Evolutionary conservation across 2,113 vertebrate genomes (phyloP), one percentile per base, ranked within the genome.

Genomic region (Brachypteracias leptosomus): DNA sequence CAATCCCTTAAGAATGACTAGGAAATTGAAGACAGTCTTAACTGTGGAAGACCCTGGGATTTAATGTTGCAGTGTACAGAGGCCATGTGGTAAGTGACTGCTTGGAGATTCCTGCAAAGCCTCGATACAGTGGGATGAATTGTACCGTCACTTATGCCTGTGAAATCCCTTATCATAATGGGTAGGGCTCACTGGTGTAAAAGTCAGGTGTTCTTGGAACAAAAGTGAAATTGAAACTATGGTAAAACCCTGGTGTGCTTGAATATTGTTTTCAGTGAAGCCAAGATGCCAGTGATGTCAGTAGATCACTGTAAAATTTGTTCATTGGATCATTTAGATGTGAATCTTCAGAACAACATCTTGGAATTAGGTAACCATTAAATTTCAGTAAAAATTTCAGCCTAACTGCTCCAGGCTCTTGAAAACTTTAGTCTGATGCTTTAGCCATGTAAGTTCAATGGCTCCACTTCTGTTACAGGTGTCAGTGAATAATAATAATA

Each of bases 401-500:
- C 52, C 40, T 40, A 68, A 35, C 20, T 58, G 59, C 52, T 82
- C 28, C 74, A 75, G 44, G 38, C 79, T 85, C 36, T 65, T 55
- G 49, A 68, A 83, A 94, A 74, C 28, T 46, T 61, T 7, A 36
- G 42, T 46, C 44, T 86, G 47, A 47, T 52, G 40, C 28, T 87
- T 87, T 54, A 62, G 5, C 13, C 3, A 20, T 24, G 22, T 85
- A 89, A 92, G 74, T 93, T 86, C 65, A 89, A 10, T 57, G 65
- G 61, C 38, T 94, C 24, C 18, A 10, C 47, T 93, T 82, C 68
- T 79, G 59, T 88, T 95, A 86, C 79, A 91, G 90, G 79, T 97
- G 72, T 81, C 78, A 86, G 52, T 36, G 25, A 47, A 81, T 9
- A 93, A 70, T 28, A 86, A 78, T 47, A 93, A 62, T 51, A 29